Evolutionary conservation across 2,888 invertebrate genomes (phyloP), one percentile per base, ranked within the genome.

Genomic region (Rutpela maculata): DNA sequence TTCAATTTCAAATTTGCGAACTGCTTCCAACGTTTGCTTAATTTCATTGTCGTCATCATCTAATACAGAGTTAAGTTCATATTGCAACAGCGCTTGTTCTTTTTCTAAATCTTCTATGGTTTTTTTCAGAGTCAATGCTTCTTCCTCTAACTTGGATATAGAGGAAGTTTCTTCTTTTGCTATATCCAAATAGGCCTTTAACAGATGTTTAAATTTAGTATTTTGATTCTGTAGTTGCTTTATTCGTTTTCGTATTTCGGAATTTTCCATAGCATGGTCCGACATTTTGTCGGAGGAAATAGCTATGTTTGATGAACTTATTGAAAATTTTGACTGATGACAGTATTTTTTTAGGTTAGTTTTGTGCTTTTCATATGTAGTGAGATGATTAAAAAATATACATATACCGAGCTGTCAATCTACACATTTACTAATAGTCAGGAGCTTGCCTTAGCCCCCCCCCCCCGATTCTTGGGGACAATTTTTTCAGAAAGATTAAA

Each of bases 151-250:
- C 63, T 74, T 59, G 11, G 74, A 57, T 12, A 76, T 66, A 26
- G 78, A 77, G 0, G 72, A 62, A 7, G 75, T 60, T n/a, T 84
- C 82, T 56, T 84, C 75, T 15, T 68, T 75, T 31, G 82, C 75
- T 15, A 85, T 76, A 17, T 85, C 82, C 10, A 84, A 31, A 1
- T 84, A 82, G 0, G 81, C 75, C 10, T 79, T 73, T 18, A 85
- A 75, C 6, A 85, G 77, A 57, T 74, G 80, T 50, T 77, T 79
- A 5, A 85, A 78, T 73, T 84, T 83, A 10, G 67, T 26, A 59
- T 85, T 85, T 69, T 84, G 84, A 57, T 82, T 81, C 77, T 85
- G 82, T 6, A 85, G 79, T 60, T 85, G 83, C 60, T 81, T 82
- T 56, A 85, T 79, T 11, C 81, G 78, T 77, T 81, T 84, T 35